These are phyloP conservation scores for Daboia siamensis DNA, from an alignment of 2,113 vertebrate species.

Conservation along the genomic window DNA sequence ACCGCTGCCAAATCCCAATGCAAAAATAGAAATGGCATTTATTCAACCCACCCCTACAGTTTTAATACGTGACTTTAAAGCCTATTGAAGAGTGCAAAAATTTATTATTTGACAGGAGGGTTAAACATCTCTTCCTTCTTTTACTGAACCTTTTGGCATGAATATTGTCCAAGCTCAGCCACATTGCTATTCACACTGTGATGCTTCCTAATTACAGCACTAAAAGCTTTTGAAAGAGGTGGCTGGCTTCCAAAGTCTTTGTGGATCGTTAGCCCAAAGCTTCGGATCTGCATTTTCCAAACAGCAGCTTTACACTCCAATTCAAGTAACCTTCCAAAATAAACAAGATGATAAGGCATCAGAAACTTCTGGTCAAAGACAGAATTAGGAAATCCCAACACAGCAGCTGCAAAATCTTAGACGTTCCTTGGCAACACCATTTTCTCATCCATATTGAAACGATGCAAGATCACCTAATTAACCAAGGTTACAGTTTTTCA, in stretches of 20 bases:
- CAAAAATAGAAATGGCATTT: constrained; percentile 42
- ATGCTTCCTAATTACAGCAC: background rate
- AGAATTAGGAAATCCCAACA: background rate
- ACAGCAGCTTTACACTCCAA: background rate
- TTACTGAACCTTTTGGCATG: background rate
- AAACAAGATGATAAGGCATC: background rate
- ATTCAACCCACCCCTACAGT: constrained; percentile 9
- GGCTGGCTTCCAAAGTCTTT: background rate
- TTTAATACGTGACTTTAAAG: constrained; percentile 37
- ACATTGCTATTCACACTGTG: background rate
- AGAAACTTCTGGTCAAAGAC: background rate
- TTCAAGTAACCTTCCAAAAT: background rate
- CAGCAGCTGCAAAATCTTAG: background rate
- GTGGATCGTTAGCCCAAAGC: background rate
- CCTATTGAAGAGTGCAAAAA: constrained; percentile 31
- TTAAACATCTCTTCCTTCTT: background rate
- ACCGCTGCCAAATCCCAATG: constrained; percentile 40
- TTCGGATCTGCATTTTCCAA: background rate
- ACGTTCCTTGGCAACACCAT: background rate
- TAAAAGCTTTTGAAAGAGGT: background rate
- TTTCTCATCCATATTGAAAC: background rate
- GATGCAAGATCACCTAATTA: background rate
- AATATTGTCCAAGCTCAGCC: constrained; percentile 7
- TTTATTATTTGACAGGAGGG: accelerated
- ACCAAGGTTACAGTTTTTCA: background rate